Percentiles rank a stretch among this genome's conserved stretches.
Conservation (phyloP, 2,888 invertebrate species). For the Malthinus flaveolus region DNA sequence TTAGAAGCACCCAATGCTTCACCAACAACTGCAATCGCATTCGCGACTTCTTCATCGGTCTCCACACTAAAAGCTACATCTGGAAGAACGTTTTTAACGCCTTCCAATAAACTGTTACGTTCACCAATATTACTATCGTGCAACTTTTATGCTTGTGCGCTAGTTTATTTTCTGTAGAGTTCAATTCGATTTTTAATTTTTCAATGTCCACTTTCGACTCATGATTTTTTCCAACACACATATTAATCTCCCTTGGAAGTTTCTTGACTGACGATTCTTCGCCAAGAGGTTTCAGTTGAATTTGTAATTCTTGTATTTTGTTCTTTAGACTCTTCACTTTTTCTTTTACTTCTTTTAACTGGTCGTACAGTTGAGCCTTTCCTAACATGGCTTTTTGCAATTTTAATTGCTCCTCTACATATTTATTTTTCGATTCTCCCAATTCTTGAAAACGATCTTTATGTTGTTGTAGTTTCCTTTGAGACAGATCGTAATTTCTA, state of each 20-base stretch:
- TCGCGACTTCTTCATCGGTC: slow-evolving; percentile 27
- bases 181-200: slow-evolving; percentile 61
- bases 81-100: slow-evolving; percentile 6
- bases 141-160: slow-evolving; percentile 63
- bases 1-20: slow-evolving; percentile 41
- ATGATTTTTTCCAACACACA: slow-evolving; percentile 52
- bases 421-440: slow-evolving; percentile 63
- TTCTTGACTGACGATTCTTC: slow-evolving; percentile 59
- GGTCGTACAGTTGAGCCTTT: slow-evolving; percentile 54
- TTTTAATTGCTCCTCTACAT: slow-evolving; percentile 71
- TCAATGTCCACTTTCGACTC: slow-evolving; percentile 37
- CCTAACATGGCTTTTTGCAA: slow-evolving; percentile 64
- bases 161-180: slow-evolving; percentile 66
- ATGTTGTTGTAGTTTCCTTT: slow-evolving; percentile 56
- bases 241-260: slow-evolving; percentile 49
- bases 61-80: neutral
- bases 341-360: slow-evolving; percentile 51
- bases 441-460: slow-evolving; percentile 64
- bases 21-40: slow-evolving; percentile 38
- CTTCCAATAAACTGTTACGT: slow-evolving; percentile 49
- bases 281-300: slow-evolving; percentile 37
- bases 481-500: slow-evolving; percentile 56
- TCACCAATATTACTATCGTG: slow-evolving; percentile 47
- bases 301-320: slow-evolving; percentile 45
- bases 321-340: slow-evolving; percentile 43